These are phyloP conservation scores for Cydia pomonella DNA, from an alignment of 1,140 invertebrate genomes.

Conservation along the genomic window DNA sequence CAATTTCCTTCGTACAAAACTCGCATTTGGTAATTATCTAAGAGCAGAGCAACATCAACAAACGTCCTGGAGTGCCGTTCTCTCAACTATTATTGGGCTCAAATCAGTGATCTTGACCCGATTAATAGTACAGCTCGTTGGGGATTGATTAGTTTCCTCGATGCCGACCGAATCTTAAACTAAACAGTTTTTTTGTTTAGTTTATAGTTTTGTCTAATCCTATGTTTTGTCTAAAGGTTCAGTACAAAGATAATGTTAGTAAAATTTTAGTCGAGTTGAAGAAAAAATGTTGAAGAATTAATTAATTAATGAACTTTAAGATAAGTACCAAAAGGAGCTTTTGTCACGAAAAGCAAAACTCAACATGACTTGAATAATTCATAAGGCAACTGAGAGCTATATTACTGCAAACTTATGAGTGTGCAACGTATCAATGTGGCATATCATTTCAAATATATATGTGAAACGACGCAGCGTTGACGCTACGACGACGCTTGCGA, in stretches of 20 bases:
- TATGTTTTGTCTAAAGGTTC: constrained; percentile 8
- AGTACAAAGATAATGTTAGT: not conserved
- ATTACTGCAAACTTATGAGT: not conserved
- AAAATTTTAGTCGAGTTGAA: not conserved
- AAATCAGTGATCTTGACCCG: no score
- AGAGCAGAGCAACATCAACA: no score
- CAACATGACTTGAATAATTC: constrained; percentile 10
- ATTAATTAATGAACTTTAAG: not conserved
- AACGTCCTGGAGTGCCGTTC: no score
- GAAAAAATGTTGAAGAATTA: not conserved
- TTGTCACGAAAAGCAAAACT: not conserved
- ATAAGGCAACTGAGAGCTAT: not conserved
- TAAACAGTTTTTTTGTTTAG: not conserved
- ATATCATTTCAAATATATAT: no score
- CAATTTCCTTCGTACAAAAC: no score
- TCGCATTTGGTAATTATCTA: no score
- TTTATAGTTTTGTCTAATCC: not conserved
- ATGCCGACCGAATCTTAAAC: not conserved
- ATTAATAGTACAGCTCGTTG: no score
- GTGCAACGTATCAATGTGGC: no score
- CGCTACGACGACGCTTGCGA: no score
- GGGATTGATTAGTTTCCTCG: no score
- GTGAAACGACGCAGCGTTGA: no score
- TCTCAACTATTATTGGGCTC: no score
- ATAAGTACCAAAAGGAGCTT: constrained; percentile 2